Percentiles rank a stretch among this genome's conserved stretches.
Conservation (phyloP, 2,113 vertebrate genomes). For the Rhegmatorhina hoffmannsi region DNA sequence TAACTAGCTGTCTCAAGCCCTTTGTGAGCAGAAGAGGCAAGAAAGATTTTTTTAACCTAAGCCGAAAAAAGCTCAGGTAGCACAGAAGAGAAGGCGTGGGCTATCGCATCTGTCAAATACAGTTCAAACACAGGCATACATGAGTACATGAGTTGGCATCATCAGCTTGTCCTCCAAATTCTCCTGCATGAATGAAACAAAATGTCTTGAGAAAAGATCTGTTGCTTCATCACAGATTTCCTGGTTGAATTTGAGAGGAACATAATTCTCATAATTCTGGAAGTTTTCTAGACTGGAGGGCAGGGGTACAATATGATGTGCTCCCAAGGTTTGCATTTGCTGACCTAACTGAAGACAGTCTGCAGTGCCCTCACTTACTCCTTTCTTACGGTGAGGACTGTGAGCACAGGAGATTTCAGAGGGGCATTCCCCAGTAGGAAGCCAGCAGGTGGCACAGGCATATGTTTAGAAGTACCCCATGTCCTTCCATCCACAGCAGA, state of each 20-base stretch:
- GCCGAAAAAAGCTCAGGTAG: neutral
- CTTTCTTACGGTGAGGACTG: neutral
- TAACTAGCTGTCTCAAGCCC: neutral
- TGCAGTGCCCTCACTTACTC: accelerated
- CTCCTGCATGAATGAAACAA: neutral
- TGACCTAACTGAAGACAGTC: neutral
- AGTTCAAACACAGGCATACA: neutral
- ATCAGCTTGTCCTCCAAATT: neutral
- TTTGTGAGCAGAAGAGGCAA: neutral
- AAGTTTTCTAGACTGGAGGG: neutral
- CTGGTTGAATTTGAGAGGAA: neutral
- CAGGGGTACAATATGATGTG: neutral
- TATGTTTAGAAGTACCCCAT: neutral
- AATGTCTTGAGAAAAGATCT: neutral
- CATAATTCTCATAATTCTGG: neutral
- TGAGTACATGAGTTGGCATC: accelerated
- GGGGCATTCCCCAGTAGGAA: neutral
- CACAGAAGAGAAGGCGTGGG: neutral
- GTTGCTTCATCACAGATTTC: neutral
- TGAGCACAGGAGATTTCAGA: neutral
- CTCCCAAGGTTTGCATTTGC: neutral
- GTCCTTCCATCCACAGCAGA: neutral
- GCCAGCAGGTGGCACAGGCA: neutral
- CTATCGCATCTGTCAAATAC: accelerated
- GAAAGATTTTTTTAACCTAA: neutral